Evolutionary conservation across 2,113 vertebrate species (phyloP).

Genomic region (Mola mola): DNA sequence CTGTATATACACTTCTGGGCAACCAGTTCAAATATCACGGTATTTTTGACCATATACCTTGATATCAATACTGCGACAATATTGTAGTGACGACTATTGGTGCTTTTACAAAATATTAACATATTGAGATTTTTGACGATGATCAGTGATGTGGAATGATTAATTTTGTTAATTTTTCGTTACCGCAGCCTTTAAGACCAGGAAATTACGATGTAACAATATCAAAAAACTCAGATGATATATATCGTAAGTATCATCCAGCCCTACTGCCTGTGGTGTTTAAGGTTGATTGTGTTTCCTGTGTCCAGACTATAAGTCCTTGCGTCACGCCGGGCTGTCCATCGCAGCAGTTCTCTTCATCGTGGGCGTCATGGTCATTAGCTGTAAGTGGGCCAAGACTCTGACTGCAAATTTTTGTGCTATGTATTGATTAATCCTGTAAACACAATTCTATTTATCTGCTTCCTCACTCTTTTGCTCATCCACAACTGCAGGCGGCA

Average conservation of each 20-base stretch:
- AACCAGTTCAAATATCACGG: not conserved
- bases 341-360: slow-evolving; percentile 77
- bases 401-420: not conserved
- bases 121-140: no score
- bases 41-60: not conserved
- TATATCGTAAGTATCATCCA: no score
- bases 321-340: slow-evolving; percentile 64
- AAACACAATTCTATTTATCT: not conserved
- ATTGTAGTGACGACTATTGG: no score
- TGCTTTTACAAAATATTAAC: no score
- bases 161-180: no score
- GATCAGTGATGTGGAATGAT: no score
- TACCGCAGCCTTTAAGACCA: no score
- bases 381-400: slow-evolving; percentile 73
- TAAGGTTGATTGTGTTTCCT: not conserved
- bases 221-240: no score
- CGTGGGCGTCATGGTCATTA: slow-evolving; percentile 75
- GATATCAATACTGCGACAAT: no score
- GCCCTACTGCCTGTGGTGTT: not conserved
- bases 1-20: no score
- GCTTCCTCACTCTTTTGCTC: not conserved
- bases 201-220: no score
- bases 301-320: slow-evolving; percentile 63
- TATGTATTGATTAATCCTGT: not conserved
- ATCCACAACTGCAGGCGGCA: slow-evolving; percentile 60